These are phyloP conservation scores for Cheilinus undulatus DNA, from an alignment of 2,113 vertebrate species.

Conservation along the genomic window DNA sequence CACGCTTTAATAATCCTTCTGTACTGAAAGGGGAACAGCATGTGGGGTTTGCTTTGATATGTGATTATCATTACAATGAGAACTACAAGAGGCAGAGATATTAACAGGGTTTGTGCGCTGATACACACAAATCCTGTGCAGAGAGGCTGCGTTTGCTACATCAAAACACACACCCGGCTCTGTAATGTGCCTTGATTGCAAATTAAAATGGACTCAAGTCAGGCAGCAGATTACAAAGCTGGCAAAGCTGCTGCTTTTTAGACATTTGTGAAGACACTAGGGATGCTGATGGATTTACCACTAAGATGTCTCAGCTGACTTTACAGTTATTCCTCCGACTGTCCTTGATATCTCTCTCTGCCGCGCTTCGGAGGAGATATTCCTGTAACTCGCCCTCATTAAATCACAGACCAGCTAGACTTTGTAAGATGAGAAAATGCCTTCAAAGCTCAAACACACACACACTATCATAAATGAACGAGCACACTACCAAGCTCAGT, in stretches of 20 bases:
- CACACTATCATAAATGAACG: conserved; percentile 8
- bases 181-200: conserved; percentile 48
- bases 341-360: conserved; percentile 46
- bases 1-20: conserved; percentile 9
- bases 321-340: conserved; percentile 56
- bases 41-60: conserved; percentile 3
- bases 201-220: conserved; percentile 63
- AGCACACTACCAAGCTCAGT: conserved; percentile 13
- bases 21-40: neutral
- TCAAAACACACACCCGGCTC: conserved; percentile 20
- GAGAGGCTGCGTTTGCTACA: conserved; percentile 27
- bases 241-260: conserved; percentile 53
- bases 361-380: conserved; percentile 59
- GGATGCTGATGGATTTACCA: conserved; percentile 55
- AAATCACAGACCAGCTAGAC: conserved; percentile 64
- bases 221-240: conserved; percentile 62
- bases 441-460: conserved; percentile 41
- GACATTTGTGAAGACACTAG: conserved; percentile 51
- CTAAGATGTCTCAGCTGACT: conserved; percentile 67
- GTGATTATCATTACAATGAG: conserved; percentile 23
- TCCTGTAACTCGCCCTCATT: conserved; percentile 71
- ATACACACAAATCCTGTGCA: conserved; percentile 6
- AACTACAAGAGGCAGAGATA: conserved; percentile 15
- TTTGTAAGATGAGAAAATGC: conserved; percentile 56
- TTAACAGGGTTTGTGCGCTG: neutral